Conservation (phyloP, 2,113 vertebrate species). For the Galeopterus variegatus region DNA sequence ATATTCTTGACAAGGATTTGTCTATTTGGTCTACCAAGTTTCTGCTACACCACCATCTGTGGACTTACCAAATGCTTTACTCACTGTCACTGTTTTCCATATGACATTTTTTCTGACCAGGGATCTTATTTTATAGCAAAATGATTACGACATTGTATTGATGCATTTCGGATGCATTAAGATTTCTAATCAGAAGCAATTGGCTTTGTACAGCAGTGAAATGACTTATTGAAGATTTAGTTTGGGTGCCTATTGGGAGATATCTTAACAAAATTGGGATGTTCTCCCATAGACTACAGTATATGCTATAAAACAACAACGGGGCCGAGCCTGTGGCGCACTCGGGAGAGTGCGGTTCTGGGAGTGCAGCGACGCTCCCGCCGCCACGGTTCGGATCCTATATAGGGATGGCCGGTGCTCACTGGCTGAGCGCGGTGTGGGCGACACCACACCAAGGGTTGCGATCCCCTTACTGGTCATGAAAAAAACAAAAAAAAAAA, state of each 20-base stretch:
- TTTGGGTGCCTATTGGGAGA: not conserved
- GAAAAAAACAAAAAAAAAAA: too few relatives aligned
- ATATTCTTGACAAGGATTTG: not conserved
- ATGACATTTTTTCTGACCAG: conserved; percentile 9
- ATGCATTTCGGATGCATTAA: not conserved
- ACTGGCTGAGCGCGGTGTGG: too few relatives aligned
- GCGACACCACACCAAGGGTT: too few relatives aligned
- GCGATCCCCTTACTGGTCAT: too few relatives aligned
- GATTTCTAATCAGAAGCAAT: not conserved
- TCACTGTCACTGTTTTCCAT: conserved; percentile 42
- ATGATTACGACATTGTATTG: conserved; percentile 6
- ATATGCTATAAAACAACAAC: not conserved
- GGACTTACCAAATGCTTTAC: conserved; percentile 41
- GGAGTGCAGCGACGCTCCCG: too few relatives aligned
- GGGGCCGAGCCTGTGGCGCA: too few relatives aligned
- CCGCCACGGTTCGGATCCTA: too few relatives aligned
- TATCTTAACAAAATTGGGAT: not conserved
- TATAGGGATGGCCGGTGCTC: too few relatives aligned
- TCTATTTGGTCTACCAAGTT: conserved; percentile 35
- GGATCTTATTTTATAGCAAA: not conserved
- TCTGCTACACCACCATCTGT: conserved; percentile 54
- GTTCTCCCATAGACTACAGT: not conserved
- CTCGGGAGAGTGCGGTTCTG: too few relatives aligned
- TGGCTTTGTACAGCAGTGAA: not conserved
- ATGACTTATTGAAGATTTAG: not conserved